Percentiles rank a stretch among this genome's conserved stretches.
Conservation (phyloP, 1,140 invertebrate species). For the Drosophila persimilis region DNA sequence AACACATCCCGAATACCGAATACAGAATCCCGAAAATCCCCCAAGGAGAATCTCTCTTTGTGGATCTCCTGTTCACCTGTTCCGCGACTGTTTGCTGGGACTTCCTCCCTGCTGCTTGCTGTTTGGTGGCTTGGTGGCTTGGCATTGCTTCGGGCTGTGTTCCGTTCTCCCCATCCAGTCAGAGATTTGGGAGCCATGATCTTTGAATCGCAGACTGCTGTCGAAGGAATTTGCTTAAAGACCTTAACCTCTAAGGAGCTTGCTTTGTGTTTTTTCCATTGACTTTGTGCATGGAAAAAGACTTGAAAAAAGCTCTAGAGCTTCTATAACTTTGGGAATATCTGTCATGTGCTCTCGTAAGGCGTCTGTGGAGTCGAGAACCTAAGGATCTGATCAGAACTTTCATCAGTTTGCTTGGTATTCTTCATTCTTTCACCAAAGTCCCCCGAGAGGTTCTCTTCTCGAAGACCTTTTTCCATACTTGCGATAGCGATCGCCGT, state of each 20-base stretch:
- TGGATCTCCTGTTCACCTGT: constrained; percentile 43
- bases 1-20: constrained; percentile 6
- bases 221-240: too few species aligned
- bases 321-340: too few species aligned
- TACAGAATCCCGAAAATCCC: too few species aligned
- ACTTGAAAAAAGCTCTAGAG: too few species aligned
- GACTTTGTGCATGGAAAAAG: too few species aligned
- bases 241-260: too few species aligned
- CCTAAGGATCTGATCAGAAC: too few species aligned
- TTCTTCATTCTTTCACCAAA: too few species aligned
- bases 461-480: not conserved
- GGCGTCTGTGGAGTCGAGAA: not conserved
- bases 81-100: constrained; percentile 9
- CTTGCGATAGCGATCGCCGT: constrained; percentile 35
- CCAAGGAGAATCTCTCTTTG: constrained; percentile 22
- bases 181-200: constrained; percentile 11
- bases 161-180: not conserved
- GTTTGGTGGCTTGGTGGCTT: not conserved
- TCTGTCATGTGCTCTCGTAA: too few species aligned
- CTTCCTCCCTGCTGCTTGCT: constrained; percentile 8
- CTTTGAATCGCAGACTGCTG: constrained; percentile 2
- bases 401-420: too few species aligned
- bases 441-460: too few species aligned
- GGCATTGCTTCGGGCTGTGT: not conserved
- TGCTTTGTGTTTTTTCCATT: not conserved